phyloP scores from a whole-genome alignment of 2,113 vertebrate genomes.

The Callopanchax toddi region DNA sequence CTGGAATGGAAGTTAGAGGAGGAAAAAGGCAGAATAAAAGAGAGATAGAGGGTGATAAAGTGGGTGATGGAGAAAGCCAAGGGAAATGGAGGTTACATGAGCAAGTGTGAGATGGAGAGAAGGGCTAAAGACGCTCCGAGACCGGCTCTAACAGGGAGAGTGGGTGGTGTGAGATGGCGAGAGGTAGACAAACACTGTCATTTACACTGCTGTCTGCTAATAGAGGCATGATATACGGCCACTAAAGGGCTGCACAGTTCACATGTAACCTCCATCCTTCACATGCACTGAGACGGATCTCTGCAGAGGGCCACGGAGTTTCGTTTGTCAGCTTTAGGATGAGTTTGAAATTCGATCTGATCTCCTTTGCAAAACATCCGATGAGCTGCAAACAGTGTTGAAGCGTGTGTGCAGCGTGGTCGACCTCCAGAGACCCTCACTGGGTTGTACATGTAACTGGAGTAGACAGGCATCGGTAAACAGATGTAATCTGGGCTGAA shows the following conservation, averaged over 20 bases:
- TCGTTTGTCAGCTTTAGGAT: conserved; percentile 7
- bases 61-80: conserved; percentile 26
- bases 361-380: conserved; percentile 24
- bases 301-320: conserved; percentile 11
- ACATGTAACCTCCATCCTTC: conserved; percentile 30
- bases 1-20: conserved; percentile 31
- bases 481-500: conserved; percentile 60
- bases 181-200: conserved; percentile 62
- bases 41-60: conserved; percentile 32
- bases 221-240: conserved; percentile 56
- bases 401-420: background rate
- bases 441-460: conserved; percentile 34
- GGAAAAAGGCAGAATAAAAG: conserved; percentile 29
- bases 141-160: conserved; percentile 26
- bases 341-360: conserved; percentile 10
- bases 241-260: conserved; percentile 44
- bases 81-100: conserved; percentile 40
- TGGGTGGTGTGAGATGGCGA: conserved; percentile 18
- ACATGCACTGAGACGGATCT: conserved; percentile 7
- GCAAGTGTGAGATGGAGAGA: conserved; percentile 21
- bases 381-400: conserved; percentile 7
- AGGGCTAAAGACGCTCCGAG: conserved; percentile 24
- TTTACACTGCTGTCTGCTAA: conserved; percentile 58
- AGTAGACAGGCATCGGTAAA: conserved; percentile 63
- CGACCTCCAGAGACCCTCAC: conserved; percentile 42